A percentile compares a stretch with the other conserved stretches of the same genome.
Evolutionary conservation across 2,113 vertebrate genomes (phyloP).

Genomic region (Hippocampus barbouri): DNA sequence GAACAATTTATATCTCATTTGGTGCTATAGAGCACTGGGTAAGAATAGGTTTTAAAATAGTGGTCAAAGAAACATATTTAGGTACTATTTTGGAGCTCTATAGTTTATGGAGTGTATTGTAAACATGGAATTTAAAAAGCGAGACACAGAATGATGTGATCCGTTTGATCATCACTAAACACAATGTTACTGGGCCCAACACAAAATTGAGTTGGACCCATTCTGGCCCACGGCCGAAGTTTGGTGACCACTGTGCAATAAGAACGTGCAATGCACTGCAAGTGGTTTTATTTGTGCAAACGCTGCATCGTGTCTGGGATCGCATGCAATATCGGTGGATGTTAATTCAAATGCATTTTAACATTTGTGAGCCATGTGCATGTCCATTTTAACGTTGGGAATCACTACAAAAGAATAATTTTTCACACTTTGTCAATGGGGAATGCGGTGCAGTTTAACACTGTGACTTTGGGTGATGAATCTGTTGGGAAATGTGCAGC

Average conservation of each 20-base stretch:
- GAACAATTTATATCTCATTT: neutral
- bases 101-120: too few relatives aligned
- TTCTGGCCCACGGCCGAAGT: neutral
- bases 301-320: conserved; percentile 2
- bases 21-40: too few relatives aligned
- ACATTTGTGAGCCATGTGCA: neutral
- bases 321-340: neutral
- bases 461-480: neutral
- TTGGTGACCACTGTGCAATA: neutral
- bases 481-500: neutral
- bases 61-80: too few relatives aligned
- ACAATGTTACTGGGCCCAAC: neutral
- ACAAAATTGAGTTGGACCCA: neutral
- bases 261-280: neutral
- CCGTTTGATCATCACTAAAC: neutral
- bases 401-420: too few relatives aligned
- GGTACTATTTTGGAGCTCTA: too few relatives aligned
- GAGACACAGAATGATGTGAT: neutral
- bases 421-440: too few relatives aligned
- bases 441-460: too few relatives aligned
- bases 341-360: neutral
- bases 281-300: neutral
- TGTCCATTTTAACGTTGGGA: neutral
- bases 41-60: neutral
- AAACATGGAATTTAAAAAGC: neutral